Evolutionary conservation across 2,113 vertebrate species (phyloP).

Genomic region (Fregetta grallaria): DNA sequence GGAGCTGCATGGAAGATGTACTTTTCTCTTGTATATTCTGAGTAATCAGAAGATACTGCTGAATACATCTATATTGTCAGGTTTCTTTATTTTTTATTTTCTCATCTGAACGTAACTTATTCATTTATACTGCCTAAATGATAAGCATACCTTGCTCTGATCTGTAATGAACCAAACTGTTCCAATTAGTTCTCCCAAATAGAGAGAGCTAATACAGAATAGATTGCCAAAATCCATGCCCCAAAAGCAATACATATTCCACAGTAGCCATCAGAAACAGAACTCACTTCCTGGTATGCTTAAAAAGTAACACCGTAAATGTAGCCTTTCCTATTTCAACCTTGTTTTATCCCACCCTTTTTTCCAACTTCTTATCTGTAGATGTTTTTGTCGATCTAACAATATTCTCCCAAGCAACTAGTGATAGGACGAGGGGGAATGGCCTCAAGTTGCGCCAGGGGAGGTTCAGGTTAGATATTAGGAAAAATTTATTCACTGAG

Average conservation of each 20-base stretch:
- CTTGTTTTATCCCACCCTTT: background rate
- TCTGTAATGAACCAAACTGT: background rate
- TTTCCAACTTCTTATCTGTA: background rate
- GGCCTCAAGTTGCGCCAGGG: too few species aligned
- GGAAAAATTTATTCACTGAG: too few species aligned
- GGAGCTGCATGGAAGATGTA: background rate
- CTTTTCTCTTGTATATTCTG: slow-evolving; percentile 2
- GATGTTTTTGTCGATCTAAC: background rate
- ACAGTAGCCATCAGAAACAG: background rate
- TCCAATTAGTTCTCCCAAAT: too few species aligned
- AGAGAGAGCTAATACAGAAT: background rate
- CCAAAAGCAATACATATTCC: background rate
- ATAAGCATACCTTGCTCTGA: background rate
- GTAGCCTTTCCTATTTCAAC: background rate
- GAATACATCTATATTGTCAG: background rate
- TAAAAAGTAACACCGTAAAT: background rate
- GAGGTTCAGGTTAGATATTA: too few species aligned
- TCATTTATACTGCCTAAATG: background rate
- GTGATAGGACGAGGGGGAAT: too few species aligned
- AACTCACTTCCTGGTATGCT: background rate
- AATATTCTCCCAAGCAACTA: background rate
- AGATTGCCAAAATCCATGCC: background rate
- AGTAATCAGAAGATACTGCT: slow-evolving; percentile 9
- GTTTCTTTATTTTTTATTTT: background rate
- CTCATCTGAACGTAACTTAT: background rate